These are phyloP conservation scores for Venturia canescens DNA, from an alignment of 1,140 invertebrate species.

Conservation along the genomic window DNA sequence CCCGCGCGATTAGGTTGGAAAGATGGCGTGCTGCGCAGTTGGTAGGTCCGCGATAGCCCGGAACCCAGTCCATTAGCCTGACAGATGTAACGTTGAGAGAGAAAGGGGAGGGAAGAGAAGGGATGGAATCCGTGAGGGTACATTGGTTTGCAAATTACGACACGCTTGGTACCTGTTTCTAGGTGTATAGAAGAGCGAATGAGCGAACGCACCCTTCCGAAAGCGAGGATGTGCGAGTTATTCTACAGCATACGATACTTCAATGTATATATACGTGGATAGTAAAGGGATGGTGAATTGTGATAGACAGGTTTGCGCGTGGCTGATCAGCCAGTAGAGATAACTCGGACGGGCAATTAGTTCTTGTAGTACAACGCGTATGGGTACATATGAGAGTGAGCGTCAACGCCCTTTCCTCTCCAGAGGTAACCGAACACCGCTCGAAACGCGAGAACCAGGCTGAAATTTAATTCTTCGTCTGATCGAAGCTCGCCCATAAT, in stretches of 20 bases:
- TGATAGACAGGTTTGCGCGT: constrained; percentile 57
- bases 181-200: constrained; percentile 22
- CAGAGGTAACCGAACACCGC: neutral
- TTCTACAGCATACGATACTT: too few relatives aligned
- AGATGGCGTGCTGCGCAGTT: constrained; percentile 40
- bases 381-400: neutral
- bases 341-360: constrained; percentile 58
- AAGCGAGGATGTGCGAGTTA: neutral
- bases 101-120: constrained; percentile 9
- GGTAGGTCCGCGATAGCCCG: constrained; percentile 52
- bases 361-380: constrained; percentile 46
- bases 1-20: constrained; percentile 38
- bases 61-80: constrained; percentile 60
- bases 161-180: constrained; percentile 48
- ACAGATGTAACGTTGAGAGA: constrained; percentile 58
- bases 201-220: constrained; percentile 18
- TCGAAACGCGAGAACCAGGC: constrained; percentile 7
- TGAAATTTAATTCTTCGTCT: constrained; percentile 38
- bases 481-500: constrained; percentile 6
- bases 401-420: constrained; percentile 27
- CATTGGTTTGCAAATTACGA: constrained; percentile 60
- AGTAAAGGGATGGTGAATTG: constrained; percentile 43
- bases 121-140: constrained; percentile 25
- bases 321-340: constrained; percentile 50
- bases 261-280: too few relatives aligned